phyloP scores from a whole-genome alignment of 2,888 invertebrate genomes.

The Agriopis marginaria region DNA sequence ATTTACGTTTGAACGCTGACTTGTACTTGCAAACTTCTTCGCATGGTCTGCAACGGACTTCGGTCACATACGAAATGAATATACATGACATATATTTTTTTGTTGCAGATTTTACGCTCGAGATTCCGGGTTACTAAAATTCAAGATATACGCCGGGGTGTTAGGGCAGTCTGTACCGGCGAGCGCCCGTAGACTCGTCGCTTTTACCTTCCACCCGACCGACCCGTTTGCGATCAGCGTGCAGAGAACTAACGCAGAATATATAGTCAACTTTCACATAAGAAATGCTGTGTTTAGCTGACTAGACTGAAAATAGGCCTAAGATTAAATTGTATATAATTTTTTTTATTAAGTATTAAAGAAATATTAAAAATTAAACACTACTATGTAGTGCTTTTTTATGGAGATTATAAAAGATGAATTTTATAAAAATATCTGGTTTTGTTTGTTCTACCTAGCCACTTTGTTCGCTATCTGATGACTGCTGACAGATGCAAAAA shows the following conservation, averaged over 20 bases:
- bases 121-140: constrained; percentile 92
- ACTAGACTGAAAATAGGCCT: constrained; percentile 38
- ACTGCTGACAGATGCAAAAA: no score
- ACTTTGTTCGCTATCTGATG: no score
- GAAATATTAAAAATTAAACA: constrained; percentile 1
- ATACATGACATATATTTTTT: background rate
- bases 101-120: constrained; percentile 91
- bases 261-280: constrained; percentile 97
- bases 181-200: constrained; percentile 92
- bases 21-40: no score
- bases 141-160: constrained; percentile 95
- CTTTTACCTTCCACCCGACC: constrained; percentile 98
- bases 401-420: constrained; percentile 14
- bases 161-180: constrained; percentile 90
- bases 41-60: no score
- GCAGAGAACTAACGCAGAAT: constrained; percentile 96
- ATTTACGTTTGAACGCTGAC: no score
- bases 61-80: no score
- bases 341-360: constrained; percentile 29
- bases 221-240: constrained; percentile 98
- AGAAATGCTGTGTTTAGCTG: constrained; percentile 87
- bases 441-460: background rate
- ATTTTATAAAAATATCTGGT: background rate
- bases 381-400: constrained; percentile 53
- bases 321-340: constrained; percentile 13